Percentiles rank a stretch among this genome's conserved stretches.
Conservation (phyloP, 2,797 vertebrate genomes). For the Carapus acus region DNA sequence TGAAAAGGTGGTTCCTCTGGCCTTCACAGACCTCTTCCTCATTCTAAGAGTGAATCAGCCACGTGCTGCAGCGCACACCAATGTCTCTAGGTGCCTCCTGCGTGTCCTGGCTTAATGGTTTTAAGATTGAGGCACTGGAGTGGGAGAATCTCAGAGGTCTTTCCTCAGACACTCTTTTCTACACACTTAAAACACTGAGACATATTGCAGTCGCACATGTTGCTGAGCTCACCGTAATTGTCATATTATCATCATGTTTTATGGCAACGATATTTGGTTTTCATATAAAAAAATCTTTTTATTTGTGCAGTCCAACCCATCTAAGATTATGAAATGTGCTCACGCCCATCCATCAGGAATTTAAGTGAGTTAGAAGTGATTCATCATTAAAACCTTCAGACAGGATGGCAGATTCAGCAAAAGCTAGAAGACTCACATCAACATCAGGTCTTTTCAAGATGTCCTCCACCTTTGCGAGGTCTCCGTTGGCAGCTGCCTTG, state of each 20-base stretch:
- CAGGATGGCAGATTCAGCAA: too few relatives aligned
- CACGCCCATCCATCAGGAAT: background rate
- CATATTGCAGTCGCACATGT: constrained; percentile 21
- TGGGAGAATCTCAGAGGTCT: constrained; percentile 48
- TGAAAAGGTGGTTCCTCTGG: constrained; percentile 31
- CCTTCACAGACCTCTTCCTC: constrained; percentile 41
- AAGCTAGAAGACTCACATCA: constrained; percentile 77
- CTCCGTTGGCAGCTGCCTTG: constrained; percentile 97
- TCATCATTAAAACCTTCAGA: background rate
- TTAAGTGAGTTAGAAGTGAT: background rate
- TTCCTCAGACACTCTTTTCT: constrained; percentile 44
- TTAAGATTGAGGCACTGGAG: constrained; percentile 51
- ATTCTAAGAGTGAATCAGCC: constrained; percentile 45
- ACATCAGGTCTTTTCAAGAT: constrained; percentile 95
- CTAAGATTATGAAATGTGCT: background rate
- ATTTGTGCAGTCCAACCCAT: background rate
- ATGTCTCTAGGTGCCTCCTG: constrained; percentile 51
- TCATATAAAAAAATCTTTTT: background rate
- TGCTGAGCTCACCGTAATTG: constrained; percentile 15
- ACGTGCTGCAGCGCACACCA: constrained; percentile 60
- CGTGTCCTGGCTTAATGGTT: constrained; percentile 56
- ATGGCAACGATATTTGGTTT: constrained; percentile 13
- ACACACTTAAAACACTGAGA: constrained; percentile 28
- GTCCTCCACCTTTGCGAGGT: constrained; percentile 98
- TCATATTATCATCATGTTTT: constrained; percentile 12